phyloP scores from a whole-genome alignment of 2,888 invertebrate genomes.

The Lordiphosa fenestrarum region DNA sequence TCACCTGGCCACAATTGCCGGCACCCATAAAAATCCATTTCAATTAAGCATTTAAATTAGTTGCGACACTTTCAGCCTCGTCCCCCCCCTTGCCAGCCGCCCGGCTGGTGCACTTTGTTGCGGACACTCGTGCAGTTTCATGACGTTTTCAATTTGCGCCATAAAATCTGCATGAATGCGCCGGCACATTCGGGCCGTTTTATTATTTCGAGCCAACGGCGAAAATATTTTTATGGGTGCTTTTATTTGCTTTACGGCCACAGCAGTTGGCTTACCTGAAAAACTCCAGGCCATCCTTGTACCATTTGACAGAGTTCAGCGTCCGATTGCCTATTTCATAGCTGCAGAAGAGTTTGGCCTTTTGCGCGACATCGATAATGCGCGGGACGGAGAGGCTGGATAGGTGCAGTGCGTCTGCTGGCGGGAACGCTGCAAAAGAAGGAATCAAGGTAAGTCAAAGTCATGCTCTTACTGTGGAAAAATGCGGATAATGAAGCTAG shows the following conservation, averaged over 20 bases:
- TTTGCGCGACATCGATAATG: slow-evolving; percentile 80
- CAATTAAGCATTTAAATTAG: slow-evolving; percentile 78
- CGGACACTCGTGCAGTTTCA: slow-evolving; percentile 67
- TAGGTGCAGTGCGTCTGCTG: slow-evolving; percentile 74
- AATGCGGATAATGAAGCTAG: slow-evolving; percentile 15
- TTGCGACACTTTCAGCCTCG: slow-evolving; percentile 64
- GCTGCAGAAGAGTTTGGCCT: slow-evolving; percentile 80
- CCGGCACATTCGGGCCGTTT: slow-evolving; percentile 45
- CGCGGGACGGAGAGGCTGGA: slow-evolving; percentile 80
- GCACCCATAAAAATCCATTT: slow-evolving; percentile 74
- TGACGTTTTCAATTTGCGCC: slow-evolving; percentile 74
- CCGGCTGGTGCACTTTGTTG: slow-evolving; percentile 50
- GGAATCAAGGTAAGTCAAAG: slow-evolving; percentile 1
- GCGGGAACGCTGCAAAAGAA: slow-evolving; percentile 55
- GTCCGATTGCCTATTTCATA: slow-evolving; percentile 80
- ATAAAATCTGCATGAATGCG: slow-evolving; percentile 75
- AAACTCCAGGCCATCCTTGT: slow-evolving; percentile 80
- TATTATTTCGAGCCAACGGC: slow-evolving; percentile 57
- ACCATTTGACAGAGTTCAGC: slow-evolving; percentile 81
- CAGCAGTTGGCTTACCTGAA: slow-evolving; percentile 75
- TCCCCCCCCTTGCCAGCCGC: background rate
- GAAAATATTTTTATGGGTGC: slow-evolving; percentile 64
- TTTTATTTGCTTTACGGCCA: slow-evolving; percentile 56
- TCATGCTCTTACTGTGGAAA: background rate
- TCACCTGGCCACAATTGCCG: slow-evolving; percentile 51